Percentiles rank a stretch among this genome's conserved stretches.
Conservation (phyloP, 2,113 vertebrate species). For the Campylorhamphus procurvoides region DNA sequence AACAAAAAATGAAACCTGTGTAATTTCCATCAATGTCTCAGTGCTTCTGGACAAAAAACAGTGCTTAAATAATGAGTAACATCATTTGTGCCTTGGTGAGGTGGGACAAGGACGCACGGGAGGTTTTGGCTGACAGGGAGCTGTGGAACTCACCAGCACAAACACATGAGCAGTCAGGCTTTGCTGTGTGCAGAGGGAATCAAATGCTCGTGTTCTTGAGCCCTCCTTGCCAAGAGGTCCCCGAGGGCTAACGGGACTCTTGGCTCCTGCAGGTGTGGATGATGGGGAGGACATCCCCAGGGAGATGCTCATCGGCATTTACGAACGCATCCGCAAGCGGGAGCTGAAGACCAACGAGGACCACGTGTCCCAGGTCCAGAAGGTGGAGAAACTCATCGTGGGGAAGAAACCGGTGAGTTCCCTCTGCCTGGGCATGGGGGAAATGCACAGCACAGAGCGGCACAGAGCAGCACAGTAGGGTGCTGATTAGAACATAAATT, state of each 20-base stretch:
- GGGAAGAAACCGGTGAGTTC: slow-evolving; percentile 93
- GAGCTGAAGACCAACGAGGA: slow-evolving; percentile 97
- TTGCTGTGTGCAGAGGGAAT: neutral
- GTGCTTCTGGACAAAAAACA: neutral
- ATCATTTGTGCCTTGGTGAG: neutral
- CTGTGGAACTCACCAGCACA: neutral
- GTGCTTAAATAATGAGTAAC: neutral
- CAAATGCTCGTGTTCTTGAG: rapidly evolving
- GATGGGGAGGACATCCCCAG: slow-evolving; percentile 96
- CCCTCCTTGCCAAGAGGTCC: neutral
- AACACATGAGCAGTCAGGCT: neutral
- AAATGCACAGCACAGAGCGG: neutral
- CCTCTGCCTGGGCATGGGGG: neutral
- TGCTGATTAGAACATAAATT: neutral
- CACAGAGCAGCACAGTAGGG: neutral
- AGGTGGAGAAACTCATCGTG: slow-evolving; percentile 97
- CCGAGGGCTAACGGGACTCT: neutral
- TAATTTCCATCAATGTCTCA: neutral
- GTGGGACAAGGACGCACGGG: neutral
- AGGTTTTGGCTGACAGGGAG: neutral
- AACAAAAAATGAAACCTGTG: neutral
- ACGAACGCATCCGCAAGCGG: slow-evolving; percentile 93
- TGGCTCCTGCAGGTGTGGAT: slow-evolving; percentile 84
- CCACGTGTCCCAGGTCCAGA: slow-evolving; percentile 97
- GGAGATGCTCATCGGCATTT: slow-evolving; percentile 94